These are phyloP conservation scores for Phymorhynchus buccinoides DNA, from an alignment of 1,140 invertebrate genomes.

Conservation along the genomic window DNA sequence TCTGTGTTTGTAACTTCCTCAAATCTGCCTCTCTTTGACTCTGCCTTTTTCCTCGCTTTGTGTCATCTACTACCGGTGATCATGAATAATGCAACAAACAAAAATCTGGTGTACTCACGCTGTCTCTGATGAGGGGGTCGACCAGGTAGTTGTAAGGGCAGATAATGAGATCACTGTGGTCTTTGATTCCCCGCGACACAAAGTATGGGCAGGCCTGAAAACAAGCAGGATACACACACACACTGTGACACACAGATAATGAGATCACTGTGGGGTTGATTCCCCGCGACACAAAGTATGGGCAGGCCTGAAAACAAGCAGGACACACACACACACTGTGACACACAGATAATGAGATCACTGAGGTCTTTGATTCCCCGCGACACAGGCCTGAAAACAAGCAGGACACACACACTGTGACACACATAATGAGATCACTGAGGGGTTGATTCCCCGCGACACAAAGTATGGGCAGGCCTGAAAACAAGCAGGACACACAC, in stretches of 20 bases:
- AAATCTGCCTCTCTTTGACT: no score
- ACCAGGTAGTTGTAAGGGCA: conserved; percentile 91
- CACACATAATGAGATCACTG: no score
- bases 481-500: conserved; percentile 28
- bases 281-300: conserved; percentile 81
- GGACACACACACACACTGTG: no score
- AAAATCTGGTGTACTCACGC: no score
- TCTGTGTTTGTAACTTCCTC: no score
- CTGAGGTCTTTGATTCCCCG: conserved; percentile 78
- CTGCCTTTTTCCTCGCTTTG: no score
- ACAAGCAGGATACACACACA: background rate
- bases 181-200: conserved; percentile 77
- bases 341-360: conserved; percentile 88
- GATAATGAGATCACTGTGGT: conserved; percentile 83
- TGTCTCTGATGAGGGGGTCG: conserved; percentile 74
- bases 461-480: conserved; percentile 85
- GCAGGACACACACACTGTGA: no score
- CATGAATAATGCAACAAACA: no score
- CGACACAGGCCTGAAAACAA: conserved; percentile 74
- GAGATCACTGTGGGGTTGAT: conserved; percentile 80
- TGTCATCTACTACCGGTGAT: no score
- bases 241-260: no score
- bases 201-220: conserved; percentile 84
- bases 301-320: conserved; percentile 76
- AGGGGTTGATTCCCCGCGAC: no score